Conservation (phyloP, 2,113 vertebrate species). For the Isichthys henryi region DNA sequence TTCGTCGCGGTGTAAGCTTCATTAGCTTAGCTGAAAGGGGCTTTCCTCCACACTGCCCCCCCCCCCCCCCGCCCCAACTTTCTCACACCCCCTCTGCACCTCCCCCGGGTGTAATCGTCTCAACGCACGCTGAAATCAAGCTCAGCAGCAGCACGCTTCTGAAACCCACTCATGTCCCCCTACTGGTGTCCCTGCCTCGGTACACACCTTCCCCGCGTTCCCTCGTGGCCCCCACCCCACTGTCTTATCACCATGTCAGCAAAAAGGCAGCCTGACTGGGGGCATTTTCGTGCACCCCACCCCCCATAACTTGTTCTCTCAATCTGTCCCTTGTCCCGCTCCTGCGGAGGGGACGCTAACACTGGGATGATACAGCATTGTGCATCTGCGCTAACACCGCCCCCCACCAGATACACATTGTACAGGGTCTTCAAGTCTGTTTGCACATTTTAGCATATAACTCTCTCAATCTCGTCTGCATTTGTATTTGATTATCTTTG, state of each 20-base stretch:
- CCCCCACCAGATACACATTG: neutral
- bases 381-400: neutral
- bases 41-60: slow-evolving; percentile 39
- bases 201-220: neutral
- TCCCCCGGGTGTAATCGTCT: slow-evolving; percentile 43
- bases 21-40: slow-evolving; percentile 63
- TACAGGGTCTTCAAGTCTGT: neutral
- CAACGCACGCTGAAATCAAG: slow-evolving; percentile 46
- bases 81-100: slow-evolving; percentile 32
- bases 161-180: slow-evolving; percentile 6
- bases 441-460: neutral
- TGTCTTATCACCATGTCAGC: slow-evolving; percentile 34
- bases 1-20: slow-evolving; percentile 58
- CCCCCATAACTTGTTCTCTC: slow-evolving; percentile 21
- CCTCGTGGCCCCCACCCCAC: slow-evolving; percentile 25
- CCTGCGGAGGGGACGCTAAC: neutral
- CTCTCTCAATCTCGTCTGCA: neutral
- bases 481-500: neutral
- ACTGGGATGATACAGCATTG: neutral
- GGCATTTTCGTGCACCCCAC: slow-evolving; percentile 9
- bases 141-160: slow-evolving; percentile 49
- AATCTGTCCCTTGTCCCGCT: neutral
- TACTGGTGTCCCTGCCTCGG: neutral
- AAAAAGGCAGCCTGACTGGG: slow-evolving; percentile 36
- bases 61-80: slow-evolving; percentile 25